phyloP scores from a whole-genome alignment of 2,113 vertebrate genomes.

The Chloebia gouldiae region DNA sequence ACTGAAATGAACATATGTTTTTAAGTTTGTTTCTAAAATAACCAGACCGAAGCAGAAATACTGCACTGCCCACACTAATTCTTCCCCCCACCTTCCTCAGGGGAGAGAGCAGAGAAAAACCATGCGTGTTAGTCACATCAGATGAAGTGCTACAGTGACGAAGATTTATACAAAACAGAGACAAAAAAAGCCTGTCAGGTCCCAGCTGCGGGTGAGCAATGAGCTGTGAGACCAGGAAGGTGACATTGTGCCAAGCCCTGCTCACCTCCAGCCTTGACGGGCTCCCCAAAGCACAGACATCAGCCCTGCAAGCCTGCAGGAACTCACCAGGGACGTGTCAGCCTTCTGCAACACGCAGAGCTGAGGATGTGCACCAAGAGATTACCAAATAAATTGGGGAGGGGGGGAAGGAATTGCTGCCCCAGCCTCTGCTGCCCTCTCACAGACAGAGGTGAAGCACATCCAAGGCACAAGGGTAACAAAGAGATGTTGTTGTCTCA shows the following conservation, averaged over 20 bases:
- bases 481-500: neutral
- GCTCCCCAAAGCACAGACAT: fast-evolving
- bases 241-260: fast-evolving
- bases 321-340: fast-evolving
- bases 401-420: neutral
- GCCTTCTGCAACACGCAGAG: neutral
- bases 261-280: neutral
- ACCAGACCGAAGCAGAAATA: slow-evolving; percentile 16
- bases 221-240: neutral
- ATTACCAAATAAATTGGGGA: neutral
- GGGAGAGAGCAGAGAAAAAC: slow-evolving; percentile 45
- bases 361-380: neutral
- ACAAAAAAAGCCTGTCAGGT: neutral
- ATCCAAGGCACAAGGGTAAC: neutral
- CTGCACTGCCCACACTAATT: neutral
- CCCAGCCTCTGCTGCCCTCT: neutral
- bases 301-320: neutral
- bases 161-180: slow-evolving; percentile 29
- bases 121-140: slow-evolving; percentile 22
- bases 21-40: slow-evolving; percentile 55
- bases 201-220: neutral
- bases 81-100: slow-evolving; percentile 23
- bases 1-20: slow-evolving; percentile 58
- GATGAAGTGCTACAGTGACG: neutral
- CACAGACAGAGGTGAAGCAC: neutral